Evolutionary conservation across 2,113 vertebrate species (phyloP).

Genomic region (Larimichthys crocea): DNA sequence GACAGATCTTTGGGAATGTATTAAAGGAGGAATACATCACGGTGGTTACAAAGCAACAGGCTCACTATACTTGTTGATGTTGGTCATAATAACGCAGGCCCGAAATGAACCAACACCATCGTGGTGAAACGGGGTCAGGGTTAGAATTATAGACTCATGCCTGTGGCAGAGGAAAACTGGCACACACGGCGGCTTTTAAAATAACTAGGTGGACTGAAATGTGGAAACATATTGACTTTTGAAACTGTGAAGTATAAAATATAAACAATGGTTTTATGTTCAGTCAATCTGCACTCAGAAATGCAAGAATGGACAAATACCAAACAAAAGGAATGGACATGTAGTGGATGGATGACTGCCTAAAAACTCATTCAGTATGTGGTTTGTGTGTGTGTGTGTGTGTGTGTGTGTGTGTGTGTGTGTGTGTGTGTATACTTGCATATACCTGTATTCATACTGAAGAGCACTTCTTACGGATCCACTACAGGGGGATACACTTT

Average conservation of each 20-base stretch:
- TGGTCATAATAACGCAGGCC: conserved; percentile 39
- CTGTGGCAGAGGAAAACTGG: conserved; percentile 23
- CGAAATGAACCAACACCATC: conserved; percentile 39
- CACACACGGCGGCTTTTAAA: conserved; percentile 39
- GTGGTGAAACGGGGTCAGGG: conserved; percentile 34
- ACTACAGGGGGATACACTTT: conserved; percentile 67
- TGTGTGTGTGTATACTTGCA: neutral
- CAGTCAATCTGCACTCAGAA: neutral
- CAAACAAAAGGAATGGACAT: neutral
- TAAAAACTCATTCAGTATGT: neutral
- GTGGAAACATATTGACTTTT: neutral
- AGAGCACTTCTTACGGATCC: conserved; percentile 73
- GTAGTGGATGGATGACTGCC: neutral
- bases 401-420: conserved; percentile 6
- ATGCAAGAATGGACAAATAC: neutral
- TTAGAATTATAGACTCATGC: conserved; percentile 49
- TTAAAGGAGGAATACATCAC: conserved; percentile 11
- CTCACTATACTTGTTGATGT: conserved; percentile 18
- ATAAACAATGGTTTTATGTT: neutral
- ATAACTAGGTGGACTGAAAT: conserved; percentile 24
- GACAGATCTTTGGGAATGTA: conserved; percentile 33
- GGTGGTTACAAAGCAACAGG: conserved; percentile 35
- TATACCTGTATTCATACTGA: conserved; percentile 88
- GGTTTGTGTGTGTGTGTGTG: conserved; percentile 5
- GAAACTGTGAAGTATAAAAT: neutral